Evolutionary conservation across 2,888 invertebrate species (phyloP), one percentile per base, ranked within the genome.

Genomic region (Spisula solida): DNA sequence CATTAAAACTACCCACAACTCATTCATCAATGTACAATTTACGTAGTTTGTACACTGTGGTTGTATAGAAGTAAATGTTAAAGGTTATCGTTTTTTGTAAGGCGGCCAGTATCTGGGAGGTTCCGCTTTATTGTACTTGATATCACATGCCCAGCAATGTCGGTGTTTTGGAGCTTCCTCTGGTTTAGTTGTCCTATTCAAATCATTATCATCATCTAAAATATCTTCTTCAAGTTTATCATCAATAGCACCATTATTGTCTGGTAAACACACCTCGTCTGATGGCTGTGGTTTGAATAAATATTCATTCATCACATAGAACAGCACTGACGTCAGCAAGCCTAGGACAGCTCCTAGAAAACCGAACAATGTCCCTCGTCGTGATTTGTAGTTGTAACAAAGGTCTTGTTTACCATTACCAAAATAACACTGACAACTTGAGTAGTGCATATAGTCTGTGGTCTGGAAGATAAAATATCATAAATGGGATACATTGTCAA

Each of bases 131-230:
- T 82, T 82, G 34, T 86, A 78, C 25, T 86, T 86, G 0, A 86
- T 51, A 31, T 82, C 86, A 75, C 86, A 86, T 55, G 86, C 86
- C 86, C 86, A 86, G 29, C 86, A 86, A n/a, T 81, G 81, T 20
- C 25, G 48, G 25, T 81, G 82, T n/a, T 51, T 82, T 55, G 31
- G 31, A 12, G 25, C 70, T 25, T 56, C 78, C 6, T 25, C 31
- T 29, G 29, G 12, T 14, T 20, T 75, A 34, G 51, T 79, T 8
- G 12, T 29, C 41, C n/a, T 55, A 8, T 25, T 31, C 29, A 18
- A 47, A 2, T n/a, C 60, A 60, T 47, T 29, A 5, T 56, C 80
- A 34, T 29, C 47, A 10, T 31, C 66, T 12, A 41, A 14, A 34
- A 29, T 31, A 80, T n/a, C 29, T 66, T 81, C 81, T 20, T 48